Conservation (phyloP, 2,797 vertebrate species). For the Chaetophractus vellerosus region DNA sequence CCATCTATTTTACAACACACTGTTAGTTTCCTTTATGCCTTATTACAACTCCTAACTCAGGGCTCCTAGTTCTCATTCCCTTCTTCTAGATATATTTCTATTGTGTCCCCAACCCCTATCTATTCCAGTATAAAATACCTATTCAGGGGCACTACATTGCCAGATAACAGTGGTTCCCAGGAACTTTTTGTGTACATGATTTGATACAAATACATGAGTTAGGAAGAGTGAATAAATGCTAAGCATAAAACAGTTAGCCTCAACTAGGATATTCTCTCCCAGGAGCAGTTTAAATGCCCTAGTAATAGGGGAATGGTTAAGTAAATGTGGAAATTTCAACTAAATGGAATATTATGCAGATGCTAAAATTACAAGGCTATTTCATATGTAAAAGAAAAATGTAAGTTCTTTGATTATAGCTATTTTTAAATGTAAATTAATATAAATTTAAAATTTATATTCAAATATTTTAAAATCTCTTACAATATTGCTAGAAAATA, state of each 20-base stretch:
- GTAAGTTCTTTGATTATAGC: neutral
- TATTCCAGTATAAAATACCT: neutral
- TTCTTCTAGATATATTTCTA: neutral
- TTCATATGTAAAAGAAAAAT: neutral
- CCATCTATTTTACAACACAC: neutral
- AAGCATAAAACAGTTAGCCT: neutral
- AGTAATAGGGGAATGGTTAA: neutral
- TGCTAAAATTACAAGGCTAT: neutral
- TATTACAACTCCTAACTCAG: neutral
- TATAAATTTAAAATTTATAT: neutral
- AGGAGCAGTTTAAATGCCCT: neutral
- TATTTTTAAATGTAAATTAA: no score
- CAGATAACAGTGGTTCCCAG: neutral
- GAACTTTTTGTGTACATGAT: neutral
- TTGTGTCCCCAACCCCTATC: fast-evolving
- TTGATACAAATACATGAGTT: neutral
- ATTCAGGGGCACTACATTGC: neutral
- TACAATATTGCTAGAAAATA: neutral
- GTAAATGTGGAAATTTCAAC: neutral
- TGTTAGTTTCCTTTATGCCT: neutral
- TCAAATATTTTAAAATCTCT: constrained; percentile 1
- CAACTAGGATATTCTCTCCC: neutral
- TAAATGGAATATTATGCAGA: neutral
- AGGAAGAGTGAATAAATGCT: neutral
- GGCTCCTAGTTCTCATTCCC: neutral